These are phyloP conservation scores for Neosilurus mollespiculum DNA, from an alignment of 2,797 vertebrate species.

Conservation along the genomic window DNA sequence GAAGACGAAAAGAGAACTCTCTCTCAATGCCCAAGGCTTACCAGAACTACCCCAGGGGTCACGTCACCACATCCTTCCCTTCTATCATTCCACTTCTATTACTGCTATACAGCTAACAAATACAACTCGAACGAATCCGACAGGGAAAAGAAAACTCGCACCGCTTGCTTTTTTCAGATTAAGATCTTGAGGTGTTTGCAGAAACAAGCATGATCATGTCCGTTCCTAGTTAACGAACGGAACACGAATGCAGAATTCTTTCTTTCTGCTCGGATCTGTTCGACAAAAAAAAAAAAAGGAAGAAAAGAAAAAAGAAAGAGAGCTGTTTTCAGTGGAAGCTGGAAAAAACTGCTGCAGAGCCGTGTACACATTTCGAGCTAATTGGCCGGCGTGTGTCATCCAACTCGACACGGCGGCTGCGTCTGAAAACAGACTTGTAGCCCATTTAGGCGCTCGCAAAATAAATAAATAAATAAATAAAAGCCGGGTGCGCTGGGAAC, in stretches of 20 bases:
- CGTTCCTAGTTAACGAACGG: not conserved
- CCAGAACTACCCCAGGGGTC: not conserved
- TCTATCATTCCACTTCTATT: no score
- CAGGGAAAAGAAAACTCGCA: not conserved
- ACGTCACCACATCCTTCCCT: not conserved
- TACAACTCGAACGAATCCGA: not conserved
- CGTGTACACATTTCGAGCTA: constrained; percentile 42
- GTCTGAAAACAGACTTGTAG: constrained; percentile 28
- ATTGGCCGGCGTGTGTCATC: constrained; percentile 43
- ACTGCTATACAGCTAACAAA: not conserved
- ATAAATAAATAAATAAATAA: no score
- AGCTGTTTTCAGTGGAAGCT: constrained; percentile 7
- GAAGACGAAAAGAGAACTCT: not conserved
- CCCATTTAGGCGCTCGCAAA: constrained; percentile 13
- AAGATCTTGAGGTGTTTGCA: not conserved
- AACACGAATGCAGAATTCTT: not conserved
- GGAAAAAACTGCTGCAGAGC: constrained; percentile 31
- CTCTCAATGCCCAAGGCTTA: not conserved
- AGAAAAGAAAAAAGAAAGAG: constrained; percentile 2
- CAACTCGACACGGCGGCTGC: constrained; percentile 29
- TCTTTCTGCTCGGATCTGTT: not conserved
- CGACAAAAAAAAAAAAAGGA: not conserved
- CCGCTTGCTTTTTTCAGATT: not conserved
- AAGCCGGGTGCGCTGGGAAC: constrained; percentile 1
- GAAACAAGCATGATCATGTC: not conserved